A percentile compares a stretch with the other conserved stretches of the same genome.
Evolutionary conservation across 1,140 invertebrate species (phyloP).

Genomic region (Drosophila trapezifrons): DNA sequence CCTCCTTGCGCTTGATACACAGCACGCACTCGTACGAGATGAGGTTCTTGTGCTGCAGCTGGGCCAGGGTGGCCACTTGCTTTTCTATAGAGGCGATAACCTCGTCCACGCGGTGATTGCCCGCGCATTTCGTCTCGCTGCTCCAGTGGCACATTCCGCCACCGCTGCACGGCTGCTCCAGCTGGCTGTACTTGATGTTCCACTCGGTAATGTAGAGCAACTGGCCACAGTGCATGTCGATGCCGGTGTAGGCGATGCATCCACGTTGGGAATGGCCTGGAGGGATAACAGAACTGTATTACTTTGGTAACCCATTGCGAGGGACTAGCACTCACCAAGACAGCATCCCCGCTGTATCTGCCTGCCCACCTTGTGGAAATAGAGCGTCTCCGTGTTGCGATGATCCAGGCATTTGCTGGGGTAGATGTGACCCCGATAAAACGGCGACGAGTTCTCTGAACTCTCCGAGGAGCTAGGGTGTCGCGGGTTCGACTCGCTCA

Average conservation of each 20-base stretch:
- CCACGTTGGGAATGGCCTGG: constrained; percentile 87
- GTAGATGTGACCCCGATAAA: constrained; percentile 67
- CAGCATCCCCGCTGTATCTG: constrained; percentile 78
- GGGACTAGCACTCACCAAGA: constrained; percentile 53
- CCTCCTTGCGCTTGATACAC: constrained; percentile 86
- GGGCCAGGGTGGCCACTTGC: constrained; percentile 88
- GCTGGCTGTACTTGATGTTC: constrained; percentile 86
- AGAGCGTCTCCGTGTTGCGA: constrained; percentile 73
- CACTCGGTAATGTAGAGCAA: constrained; percentile 89
- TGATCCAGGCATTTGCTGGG: constrained; percentile 77
- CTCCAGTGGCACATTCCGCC: constrained; percentile 76
- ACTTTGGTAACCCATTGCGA: no score
- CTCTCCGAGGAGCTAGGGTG: constrained; percentile 79
- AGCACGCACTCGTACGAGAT: constrained; percentile 90
- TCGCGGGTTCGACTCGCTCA: constrained; percentile 78
- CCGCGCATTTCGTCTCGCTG: constrained; percentile 65
- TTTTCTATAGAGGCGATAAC: constrained; percentile 88
- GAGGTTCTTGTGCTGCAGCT: constrained; percentile 89
- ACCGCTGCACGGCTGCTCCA: constrained; percentile 68
- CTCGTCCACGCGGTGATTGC: constrained; percentile 77
- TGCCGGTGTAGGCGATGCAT: constrained; percentile 88
- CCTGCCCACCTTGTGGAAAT: constrained; percentile 76
- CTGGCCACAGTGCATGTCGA: constrained; percentile 88
- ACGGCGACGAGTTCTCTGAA: constrained; percentile 76
- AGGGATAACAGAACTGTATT: background rate